phyloP scores from a whole-genome alignment of 2,888 invertebrate genomes.

The Hyposoter didymator region DNA sequence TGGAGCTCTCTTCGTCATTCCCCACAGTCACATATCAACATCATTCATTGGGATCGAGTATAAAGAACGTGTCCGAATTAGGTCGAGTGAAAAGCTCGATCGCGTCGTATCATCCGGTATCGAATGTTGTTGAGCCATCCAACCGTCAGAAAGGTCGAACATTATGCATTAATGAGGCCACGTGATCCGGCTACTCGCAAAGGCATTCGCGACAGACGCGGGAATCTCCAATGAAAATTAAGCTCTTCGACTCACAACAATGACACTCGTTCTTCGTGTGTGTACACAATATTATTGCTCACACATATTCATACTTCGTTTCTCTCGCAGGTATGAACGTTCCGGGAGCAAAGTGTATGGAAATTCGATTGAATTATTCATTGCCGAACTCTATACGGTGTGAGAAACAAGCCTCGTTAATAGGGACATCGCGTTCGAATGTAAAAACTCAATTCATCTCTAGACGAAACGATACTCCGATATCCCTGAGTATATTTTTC shows the following conservation, averaged over 20 bases:
- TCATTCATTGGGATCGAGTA: conserved; percentile 1
- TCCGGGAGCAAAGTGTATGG: conserved; percentile 40
- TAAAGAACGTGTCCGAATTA: conserved; percentile 42
- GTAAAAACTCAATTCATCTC: not conserved
- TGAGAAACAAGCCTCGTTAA: conserved; percentile 15
- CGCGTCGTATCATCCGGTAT: conserved; percentile 35
- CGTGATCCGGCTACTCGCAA: conserved; percentile 39
- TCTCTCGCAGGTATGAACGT: not conserved
- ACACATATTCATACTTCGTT: not conserved
- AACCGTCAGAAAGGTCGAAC: conserved; percentile 42
- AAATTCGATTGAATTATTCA: conserved; percentile 57
- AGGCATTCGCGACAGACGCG: conserved; percentile 23
- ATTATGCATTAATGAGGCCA: conserved; percentile 49
- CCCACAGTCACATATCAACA: not conserved
- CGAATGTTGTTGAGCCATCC: conserved; percentile 51
- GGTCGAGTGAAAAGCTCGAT: conserved; percentile 49
- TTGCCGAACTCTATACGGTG: not conserved
- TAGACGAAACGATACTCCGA: not conserved
- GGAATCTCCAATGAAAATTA: conserved; percentile 57
- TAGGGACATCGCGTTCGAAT: not conserved
- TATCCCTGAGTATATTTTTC: not conserved
- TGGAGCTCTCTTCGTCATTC: conserved; percentile 3
- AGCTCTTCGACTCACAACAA: conserved; percentile 45
- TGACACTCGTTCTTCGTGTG: conserved; percentile 12
- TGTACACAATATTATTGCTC: not conserved